These are phyloP conservation scores for Dipodomys spectabilis DNA, from an alignment of 2,113 vertebrate genomes.

Conservation along the genomic window DNA sequence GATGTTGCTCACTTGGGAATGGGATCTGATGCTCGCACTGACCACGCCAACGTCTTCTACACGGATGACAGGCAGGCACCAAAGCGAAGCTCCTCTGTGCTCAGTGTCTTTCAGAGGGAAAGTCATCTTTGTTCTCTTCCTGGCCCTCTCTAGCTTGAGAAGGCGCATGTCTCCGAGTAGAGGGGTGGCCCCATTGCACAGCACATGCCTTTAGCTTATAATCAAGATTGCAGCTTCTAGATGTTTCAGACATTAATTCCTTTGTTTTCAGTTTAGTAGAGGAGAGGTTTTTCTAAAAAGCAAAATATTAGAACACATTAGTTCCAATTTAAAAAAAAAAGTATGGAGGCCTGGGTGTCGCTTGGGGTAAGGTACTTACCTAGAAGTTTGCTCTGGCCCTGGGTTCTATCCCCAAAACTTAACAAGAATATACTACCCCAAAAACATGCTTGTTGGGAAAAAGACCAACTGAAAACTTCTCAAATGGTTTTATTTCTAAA, in stretches of 20 bases:
- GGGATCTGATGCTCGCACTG: background rate
- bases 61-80: slow-evolving; percentile 10
- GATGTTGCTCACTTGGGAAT: background rate
- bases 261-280: slow-evolving; percentile 26
- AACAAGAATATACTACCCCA: background rate
- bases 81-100: background rate
- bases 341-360: background rate
- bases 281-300: background rate
- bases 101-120: slow-evolving; percentile 21
- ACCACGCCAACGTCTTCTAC: background rate
- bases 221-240: background rate
- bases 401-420: background rate
- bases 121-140: background rate
- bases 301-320: background rate
- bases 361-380: background rate
- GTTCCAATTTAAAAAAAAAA: background rate
- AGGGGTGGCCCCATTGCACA: background rate
- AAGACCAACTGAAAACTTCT: slow-evolving; percentile 12
- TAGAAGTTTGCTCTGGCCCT: background rate
- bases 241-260: background rate
- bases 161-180: background rate
- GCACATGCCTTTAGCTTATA: background rate
- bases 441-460: background rate
- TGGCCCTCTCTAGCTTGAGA: slow-evolving; percentile 12
- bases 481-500: slow-evolving; percentile 34